Evolutionary conservation across 2,113 vertebrate species (phyloP).

Genomic region (Gymnocephalus cernua): DNA sequence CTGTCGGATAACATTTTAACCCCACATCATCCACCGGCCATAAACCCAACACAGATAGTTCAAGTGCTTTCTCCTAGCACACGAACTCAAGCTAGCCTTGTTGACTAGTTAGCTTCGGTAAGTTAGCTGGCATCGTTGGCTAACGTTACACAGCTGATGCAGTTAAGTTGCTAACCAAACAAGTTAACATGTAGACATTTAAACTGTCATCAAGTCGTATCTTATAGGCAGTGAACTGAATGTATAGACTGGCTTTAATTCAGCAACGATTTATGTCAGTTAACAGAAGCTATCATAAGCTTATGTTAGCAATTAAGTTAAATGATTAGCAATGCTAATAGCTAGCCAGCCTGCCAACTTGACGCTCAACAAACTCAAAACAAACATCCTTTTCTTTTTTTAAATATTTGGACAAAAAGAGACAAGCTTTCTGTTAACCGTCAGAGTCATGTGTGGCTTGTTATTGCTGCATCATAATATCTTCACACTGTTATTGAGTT

Average conservation of each 20-base stretch:
- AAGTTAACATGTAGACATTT: not conserved
- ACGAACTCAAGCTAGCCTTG: slow-evolving; percentile 44
- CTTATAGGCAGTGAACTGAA: not conserved
- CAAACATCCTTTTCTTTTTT: not conserved
- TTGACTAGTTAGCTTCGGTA: slow-evolving; percentile 47
- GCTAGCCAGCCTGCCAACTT: slow-evolving; percentile 17
- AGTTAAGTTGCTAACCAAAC: not conserved
- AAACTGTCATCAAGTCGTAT: not conserved
- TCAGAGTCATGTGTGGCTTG: not conserved
- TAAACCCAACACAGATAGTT: not conserved
- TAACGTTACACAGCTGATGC: slow-evolving; percentile 20
- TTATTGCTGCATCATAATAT: not conserved
- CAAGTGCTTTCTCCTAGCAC: not conserved
- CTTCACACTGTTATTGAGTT: not conserved
- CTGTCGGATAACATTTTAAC: slow-evolving; percentile 13
- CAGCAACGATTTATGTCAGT: not conserved
- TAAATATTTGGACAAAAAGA: not conserved
- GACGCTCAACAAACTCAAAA: slow-evolving; percentile 32
- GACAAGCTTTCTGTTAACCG: not conserved
- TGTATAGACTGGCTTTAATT: too few relatives aligned
- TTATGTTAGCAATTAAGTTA: slow-evolving; percentile 1
- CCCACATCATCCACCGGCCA: not conserved
- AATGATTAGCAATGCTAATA: slow-evolving; percentile 55
- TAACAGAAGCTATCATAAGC: not conserved
- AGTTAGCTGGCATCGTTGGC: slow-evolving; percentile 52